Evolutionary conservation across 2,888 invertebrate genomes (phyloP), one percentile per base, ranked within the genome.

Genomic region (Microctonus brassicae): DNA sequence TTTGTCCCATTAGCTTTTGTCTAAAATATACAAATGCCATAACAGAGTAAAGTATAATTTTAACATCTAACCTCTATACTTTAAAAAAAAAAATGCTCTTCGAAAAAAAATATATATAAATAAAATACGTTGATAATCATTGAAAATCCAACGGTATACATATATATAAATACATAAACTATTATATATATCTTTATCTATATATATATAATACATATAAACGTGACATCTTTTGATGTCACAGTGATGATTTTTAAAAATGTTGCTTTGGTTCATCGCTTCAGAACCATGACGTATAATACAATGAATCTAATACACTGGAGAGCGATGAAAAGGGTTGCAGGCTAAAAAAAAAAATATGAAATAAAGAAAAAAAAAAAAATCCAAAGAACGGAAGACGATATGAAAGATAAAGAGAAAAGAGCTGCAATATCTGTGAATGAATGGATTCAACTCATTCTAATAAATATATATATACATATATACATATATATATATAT

Each of bases 221-320:
- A 17, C 17, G 17, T 9, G 47, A 29, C 29, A 53, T 33, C 58
- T 33, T 58, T 58, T 58, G 33, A 58, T 58, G 58, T 58, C 58
- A 58, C 17, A 29, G 20, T 20, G 34, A 62, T 42, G 39, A 62
- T 39, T 34, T 6, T 39, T 5, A 17, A 62, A 39, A 36, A 7
- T n/a, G 11, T 34, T 39, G 61, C 34, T 39, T 83, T 83, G 81
- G 81, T 81, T 73, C 81, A 83, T 82, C 81, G 80, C 81, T 80
- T 81, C 78, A 79, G 33, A 6, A 77, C 76, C 82, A 79, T 85
- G 85, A 83, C 84, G 83, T 83, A 85, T 84, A 85, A 84, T 81
- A 85, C 85, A 85, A 85, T 84, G 82, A 81, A 79, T 84, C 82
- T 84, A 84, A 85, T 85, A 85, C 79, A 80, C 81, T 78, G 79